phyloP scores from a whole-genome alignment of 2,797 vertebrate species.

The Chaetodon trifasciatus region DNA sequence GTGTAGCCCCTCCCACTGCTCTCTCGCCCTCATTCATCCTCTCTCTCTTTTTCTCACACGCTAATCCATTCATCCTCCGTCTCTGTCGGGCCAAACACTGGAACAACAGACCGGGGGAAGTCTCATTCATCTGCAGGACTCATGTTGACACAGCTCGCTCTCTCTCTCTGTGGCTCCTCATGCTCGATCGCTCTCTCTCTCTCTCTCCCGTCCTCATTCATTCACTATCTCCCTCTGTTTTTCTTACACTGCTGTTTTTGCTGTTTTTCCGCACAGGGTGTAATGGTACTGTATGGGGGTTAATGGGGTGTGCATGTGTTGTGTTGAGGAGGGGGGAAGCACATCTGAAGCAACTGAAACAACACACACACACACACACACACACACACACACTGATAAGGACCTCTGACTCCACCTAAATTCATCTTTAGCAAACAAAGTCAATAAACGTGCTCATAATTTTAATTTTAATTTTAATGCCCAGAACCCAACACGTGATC shows the following conservation, averaged over 20 bases:
- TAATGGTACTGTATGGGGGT: conserved; percentile 43
- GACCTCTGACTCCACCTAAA: not conserved
- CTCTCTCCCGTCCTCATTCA: conserved; percentile 4
- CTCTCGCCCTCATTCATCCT: not conserved
- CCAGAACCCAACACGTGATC: not conserved
- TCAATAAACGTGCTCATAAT: not conserved
- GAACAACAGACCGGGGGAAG: conserved; percentile 61
- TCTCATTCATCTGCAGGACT: conserved; percentile 57
- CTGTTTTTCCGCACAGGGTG: conserved; percentile 39
- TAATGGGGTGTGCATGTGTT: conserved; percentile 40
- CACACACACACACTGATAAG: conserved; percentile 3
- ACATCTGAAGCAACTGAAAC: conserved; percentile 3
- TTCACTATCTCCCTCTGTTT: conserved; percentile 39
- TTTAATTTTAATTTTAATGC: too few relatives aligned
- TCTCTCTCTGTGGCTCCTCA: conserved; percentile 21
- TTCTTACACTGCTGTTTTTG: conserved; percentile 52
- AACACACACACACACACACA: conserved; percentile 24
- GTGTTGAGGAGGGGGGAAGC: not conserved
- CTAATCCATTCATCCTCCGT: conserved; percentile 53
- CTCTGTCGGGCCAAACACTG: conserved; percentile 48
- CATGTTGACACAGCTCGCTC: conserved; percentile 59
- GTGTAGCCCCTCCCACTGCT: conserved; percentile 12
- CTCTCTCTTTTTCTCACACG: conserved; percentile 48
- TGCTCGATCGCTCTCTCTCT: conserved; percentile 5
- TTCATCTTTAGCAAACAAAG: not conserved